These are phyloP conservation scores for Ammospiza caudacuta DNA, from an alignment of 2,113 vertebrate species.

Conservation along the genomic window DNA sequence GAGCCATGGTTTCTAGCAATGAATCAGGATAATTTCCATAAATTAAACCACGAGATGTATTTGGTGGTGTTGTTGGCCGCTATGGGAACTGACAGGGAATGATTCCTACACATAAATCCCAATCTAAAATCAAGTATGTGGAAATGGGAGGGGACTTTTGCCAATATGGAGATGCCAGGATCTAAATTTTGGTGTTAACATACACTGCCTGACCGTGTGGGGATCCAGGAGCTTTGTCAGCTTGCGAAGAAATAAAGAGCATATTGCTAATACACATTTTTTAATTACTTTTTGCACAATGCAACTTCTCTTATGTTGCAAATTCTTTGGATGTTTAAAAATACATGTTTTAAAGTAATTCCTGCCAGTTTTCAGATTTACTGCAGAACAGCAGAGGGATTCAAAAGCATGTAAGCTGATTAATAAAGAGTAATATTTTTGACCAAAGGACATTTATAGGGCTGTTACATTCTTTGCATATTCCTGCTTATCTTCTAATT, in stretches of 20 bases:
- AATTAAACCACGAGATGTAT: background rate
- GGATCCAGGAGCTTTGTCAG: background rate
- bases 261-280: background rate
- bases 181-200: background rate
- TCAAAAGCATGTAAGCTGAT: slow-evolving; percentile 1
- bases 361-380: slow-evolving; percentile 21
- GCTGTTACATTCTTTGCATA: background rate
- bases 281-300: background rate
- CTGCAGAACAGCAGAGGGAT: slow-evolving; percentile 2
- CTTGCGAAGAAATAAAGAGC: background rate
- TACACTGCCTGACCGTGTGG: background rate
- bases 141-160: background rate
- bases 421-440: slow-evolving; percentile 4
- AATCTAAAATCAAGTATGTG: background rate
- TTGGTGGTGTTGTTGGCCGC: background rate
- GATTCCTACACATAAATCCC: background rate
- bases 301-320: background rate
- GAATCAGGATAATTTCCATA: background rate
- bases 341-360: background rate
- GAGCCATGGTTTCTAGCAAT: background rate
- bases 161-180: background rate
- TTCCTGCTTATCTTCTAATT: background rate
- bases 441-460: slow-evolving; percentile 20
- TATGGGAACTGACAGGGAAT: background rate
- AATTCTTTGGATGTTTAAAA: background rate